phyloP scores from a whole-genome alignment of 2,113 vertebrate species.

The Bostrychus sinensis region DNA sequence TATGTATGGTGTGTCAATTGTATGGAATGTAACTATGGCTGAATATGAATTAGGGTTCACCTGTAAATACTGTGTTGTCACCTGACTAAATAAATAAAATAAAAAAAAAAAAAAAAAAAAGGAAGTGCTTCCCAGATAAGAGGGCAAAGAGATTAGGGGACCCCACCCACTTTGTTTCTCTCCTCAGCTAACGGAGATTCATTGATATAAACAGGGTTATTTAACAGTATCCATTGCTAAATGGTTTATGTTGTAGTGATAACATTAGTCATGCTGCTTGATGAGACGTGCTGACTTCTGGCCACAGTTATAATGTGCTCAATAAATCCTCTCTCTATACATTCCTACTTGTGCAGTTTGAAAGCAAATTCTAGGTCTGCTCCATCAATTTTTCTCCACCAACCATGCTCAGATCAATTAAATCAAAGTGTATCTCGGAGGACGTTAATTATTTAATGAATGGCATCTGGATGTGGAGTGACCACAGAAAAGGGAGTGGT shows the following conservation, averaged over 20 bases:
- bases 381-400: slow-evolving; percentile 65
- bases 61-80: too few relatives aligned
- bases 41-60: too few relatives aligned
- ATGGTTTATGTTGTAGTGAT: slow-evolving; percentile 44
- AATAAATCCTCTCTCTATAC: slow-evolving; percentile 62
- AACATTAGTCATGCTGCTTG: slow-evolving; percentile 49
- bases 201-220: neutral
- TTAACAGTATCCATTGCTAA: slow-evolving; percentile 14
- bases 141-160: slow-evolving; percentile 15
- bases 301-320: slow-evolving; percentile 59
- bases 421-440: slow-evolving; percentile 75
- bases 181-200: neutral
- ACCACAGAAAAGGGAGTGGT: slow-evolving; percentile 25
- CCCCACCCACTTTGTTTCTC: slow-evolving; percentile 13
- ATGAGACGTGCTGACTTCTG: slow-evolving; percentile 49
- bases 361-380: slow-evolving; percentile 50
- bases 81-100: too few relatives aligned
- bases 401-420: slow-evolving; percentile 71
- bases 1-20: too few relatives aligned
- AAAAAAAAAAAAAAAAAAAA: too few relatives aligned
- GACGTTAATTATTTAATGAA: slow-evolving; percentile 79
- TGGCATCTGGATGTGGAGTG: slow-evolving; percentile 57
- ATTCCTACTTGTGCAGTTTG: slow-evolving; percentile 43
- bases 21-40: too few relatives aligned
- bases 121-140: slow-evolving; percentile 40